Evolutionary conservation across 2,888 invertebrate genomes (phyloP).

Genomic region (Leucania comma): DNA sequence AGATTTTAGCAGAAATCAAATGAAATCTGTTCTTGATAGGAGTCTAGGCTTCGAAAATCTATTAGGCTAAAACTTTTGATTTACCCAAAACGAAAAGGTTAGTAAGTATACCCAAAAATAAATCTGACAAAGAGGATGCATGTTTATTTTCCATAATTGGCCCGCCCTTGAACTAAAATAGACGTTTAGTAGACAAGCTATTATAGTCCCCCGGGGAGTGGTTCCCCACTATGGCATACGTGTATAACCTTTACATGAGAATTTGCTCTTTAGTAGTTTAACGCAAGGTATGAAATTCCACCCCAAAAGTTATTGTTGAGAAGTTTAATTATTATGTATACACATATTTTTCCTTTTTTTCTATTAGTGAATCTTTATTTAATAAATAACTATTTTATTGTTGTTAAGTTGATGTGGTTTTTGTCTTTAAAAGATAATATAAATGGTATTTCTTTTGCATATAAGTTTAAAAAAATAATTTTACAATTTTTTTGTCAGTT

Average conservation of each 20-base stretch:
- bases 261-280: constrained; percentile 49
- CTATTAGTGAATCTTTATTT: constrained; percentile 43
- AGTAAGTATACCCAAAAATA: constrained; percentile 7
- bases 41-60: not conserved
- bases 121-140: constrained; percentile 25
- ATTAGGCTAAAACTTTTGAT: not conserved
- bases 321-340: constrained; percentile 55
- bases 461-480: no score
- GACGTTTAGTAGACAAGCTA: constrained; percentile 46
- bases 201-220: constrained; percentile 54
- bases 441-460: not conserved
- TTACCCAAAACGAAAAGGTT: not conserved
- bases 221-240: constrained; percentile 63
- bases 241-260: constrained; percentile 61
- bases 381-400: constrained; percentile 53
- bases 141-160: constrained; percentile 40
- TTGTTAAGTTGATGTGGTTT: constrained; percentile 42
- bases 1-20: no score
- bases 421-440: constrained; percentile 19
- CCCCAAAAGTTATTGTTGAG: constrained; percentile 44
- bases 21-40: no score
- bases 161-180: constrained; percentile 56
- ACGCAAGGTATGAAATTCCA: constrained; percentile 55
- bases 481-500: no score
- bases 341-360: constrained; percentile 51